Base-by-base conservation (phyloP, 2,113 vertebrate genomes). In the Tylochromis polylepis region DNA sequence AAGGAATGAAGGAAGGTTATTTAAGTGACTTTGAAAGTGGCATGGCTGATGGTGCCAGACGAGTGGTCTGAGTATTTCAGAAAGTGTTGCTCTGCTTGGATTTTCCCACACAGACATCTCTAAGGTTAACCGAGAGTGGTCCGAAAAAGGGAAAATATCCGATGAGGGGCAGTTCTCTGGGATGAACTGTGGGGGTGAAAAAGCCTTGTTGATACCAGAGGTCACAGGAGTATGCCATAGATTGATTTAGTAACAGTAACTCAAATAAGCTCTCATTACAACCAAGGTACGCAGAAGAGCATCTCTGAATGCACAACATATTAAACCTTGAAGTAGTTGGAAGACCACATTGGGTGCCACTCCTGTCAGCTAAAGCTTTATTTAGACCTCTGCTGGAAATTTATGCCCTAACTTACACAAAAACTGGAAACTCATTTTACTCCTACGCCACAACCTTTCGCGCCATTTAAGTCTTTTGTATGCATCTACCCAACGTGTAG, bases 401-500 rank as follows among this genome's bases (percentile, higher is more conserved):
- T 6, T 0, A 8, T 3, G 6, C n/a, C 60, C 60, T 38, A 22
- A 65, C 60, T 38, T 65, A 3, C 20, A 2, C 38, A 38, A 65
- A 38, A 8, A 65, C 38, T 65, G 34, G 60, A 38, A 65, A 65
- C 34, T 22, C 0, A 38, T 22, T 38, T 65, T 20, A 65, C 20
- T 34, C 11, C 20, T 1, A 38, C 60, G 38, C 20, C 60, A 22
- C 60, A 65, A 65, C 60, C 60, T 8, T 65, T 65, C 20, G 38
- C 11, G 1, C 20, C 60, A 38, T 65, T 38, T 5, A 65, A 65
- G 34, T 65, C 34, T 38, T 22, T 65, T 38, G 60, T 5, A 22
- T 38, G 2, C 4, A 2, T 38, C 0, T 4, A 8, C 34, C 60
- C 60, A 22, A 38, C 8, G 0, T 65, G 60, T 0, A 65, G 60